A percentile compares a stretch with the other conserved stretches of the same genome.
Evolutionary conservation across 2,797 vertebrate species (phyloP).

Genomic region (Myotis planiceps): DNA sequence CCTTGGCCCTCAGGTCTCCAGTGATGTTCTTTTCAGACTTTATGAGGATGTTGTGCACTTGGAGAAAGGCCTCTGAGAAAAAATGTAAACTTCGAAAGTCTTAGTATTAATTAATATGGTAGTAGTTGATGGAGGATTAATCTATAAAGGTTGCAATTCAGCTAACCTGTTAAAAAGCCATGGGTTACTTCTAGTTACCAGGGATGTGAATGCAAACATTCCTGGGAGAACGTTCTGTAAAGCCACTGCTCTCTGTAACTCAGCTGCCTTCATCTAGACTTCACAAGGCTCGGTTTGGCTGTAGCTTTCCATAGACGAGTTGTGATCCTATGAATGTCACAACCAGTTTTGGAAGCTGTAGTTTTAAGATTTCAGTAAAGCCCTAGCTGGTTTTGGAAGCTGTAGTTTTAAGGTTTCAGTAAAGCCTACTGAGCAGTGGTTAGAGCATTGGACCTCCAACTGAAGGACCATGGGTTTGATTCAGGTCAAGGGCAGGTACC

Average conservation of each 20-base stretch:
- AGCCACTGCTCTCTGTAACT: background rate
- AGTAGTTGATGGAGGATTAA: background rate
- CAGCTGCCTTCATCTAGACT: background rate
- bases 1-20: background rate
- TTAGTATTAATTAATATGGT: background rate
- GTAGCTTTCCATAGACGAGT: background rate
- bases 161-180: background rate
- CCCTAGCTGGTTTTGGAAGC: background rate
- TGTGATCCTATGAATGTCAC: background rate
- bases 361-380: background rate
- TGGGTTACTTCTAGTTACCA: background rate
- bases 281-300: too few species aligned
- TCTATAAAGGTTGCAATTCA: background rate
- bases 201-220: background rate
- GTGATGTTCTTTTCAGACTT: conserved; percentile 7
- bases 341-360: background rate
- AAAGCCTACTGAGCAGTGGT: too few species aligned
- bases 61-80: background rate
- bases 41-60: background rate
- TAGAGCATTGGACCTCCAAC: too few species aligned
- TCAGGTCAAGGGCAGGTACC: too few species aligned
- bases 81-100: background rate
- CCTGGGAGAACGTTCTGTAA: background rate
- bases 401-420: background rate
- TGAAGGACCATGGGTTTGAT: too few species aligned